Evolutionary conservation across 2,113 vertebrate genomes (phyloP).

Genomic region (Rhea pennata): DNA sequence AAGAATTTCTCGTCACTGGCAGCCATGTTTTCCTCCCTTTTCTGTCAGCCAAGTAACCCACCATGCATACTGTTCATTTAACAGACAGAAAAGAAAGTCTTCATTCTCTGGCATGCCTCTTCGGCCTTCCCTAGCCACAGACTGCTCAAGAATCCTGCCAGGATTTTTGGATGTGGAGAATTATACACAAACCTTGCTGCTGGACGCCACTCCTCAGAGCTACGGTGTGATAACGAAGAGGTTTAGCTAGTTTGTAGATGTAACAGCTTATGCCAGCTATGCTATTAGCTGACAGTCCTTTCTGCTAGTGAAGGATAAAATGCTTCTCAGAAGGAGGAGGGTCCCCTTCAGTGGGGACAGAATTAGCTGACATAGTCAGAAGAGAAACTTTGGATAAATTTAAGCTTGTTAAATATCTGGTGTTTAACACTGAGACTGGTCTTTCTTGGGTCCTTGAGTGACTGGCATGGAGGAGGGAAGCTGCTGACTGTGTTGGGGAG

Average conservation of each 20-base stretch:
- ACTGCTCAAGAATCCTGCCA: not conserved
- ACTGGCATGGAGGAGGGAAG: not conserved
- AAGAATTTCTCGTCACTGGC: not conserved
- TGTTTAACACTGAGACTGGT: not conserved
- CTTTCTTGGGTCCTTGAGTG: not conserved
- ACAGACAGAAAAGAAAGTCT: not conserved
- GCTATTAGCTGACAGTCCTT: not conserved
- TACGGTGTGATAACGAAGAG: not conserved
- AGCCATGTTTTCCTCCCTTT: not conserved
- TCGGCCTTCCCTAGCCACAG: not conserved
- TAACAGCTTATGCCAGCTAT: not conserved
- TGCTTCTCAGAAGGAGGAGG: not conserved
- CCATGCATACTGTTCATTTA: not conserved
- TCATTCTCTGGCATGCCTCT: not conserved
- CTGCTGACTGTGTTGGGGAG: not conserved
- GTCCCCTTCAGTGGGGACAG: not conserved
- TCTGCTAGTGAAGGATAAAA: not conserved
- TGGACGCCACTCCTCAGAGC: not conserved
- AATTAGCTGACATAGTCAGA: not conserved
- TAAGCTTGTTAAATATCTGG: not conserved
- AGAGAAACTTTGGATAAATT: not conserved
- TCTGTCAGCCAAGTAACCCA: not conserved
- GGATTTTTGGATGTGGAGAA: not conserved
- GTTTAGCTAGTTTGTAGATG: not conserved
- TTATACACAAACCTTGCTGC: not conserved